phyloP scores from a whole-genome alignment of 1,140 invertebrate species.

The Drosophila nigromelanica region DNA sequence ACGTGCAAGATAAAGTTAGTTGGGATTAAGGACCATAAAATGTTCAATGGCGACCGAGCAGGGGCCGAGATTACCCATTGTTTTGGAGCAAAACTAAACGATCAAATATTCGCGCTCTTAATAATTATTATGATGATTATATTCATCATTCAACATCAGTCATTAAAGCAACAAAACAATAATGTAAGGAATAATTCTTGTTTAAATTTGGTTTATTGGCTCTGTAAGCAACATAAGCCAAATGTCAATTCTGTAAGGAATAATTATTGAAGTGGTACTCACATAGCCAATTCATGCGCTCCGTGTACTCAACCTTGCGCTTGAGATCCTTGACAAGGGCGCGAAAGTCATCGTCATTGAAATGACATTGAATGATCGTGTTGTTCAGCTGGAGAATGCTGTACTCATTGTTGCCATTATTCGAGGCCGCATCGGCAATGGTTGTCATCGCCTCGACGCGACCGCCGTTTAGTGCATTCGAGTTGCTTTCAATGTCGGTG shows the following conservation, averaged over 20 bases:
- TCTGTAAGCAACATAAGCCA: not conserved
- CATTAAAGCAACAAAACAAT: too few relatives aligned
- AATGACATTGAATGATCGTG: conserved; percentile 83
- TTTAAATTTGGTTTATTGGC: too few relatives aligned
- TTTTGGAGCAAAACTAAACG: too few relatives aligned
- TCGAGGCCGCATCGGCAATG: conserved; percentile 40
- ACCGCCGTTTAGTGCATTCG: conserved; percentile 61
- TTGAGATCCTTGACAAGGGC: conserved; percentile 82
- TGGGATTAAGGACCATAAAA: too few relatives aligned
- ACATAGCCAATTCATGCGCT: conserved; percentile 84
- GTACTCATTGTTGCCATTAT: conserved; percentile 73
- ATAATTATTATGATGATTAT: too few relatives aligned
- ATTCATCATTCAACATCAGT: too few relatives aligned
- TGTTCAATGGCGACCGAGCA: too few relatives aligned
- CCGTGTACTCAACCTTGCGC: conserved; percentile 83
- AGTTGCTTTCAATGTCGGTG: conserved; percentile 63
- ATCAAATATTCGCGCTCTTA: too few relatives aligned
- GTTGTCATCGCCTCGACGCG: conserved; percentile 24
- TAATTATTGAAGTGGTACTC: conserved; percentile 46
- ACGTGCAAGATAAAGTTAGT: too few relatives aligned
- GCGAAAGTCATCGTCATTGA: conserved; percentile 81
- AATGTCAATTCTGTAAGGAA: not conserved
- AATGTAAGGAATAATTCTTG: too few relatives aligned
- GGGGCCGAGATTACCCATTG: too few relatives aligned
- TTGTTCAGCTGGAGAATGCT: conserved; percentile 81